Evolutionary conservation across 1,140 invertebrate genomes (phyloP).

Genomic region (Polyergus mexicanus): DNA sequence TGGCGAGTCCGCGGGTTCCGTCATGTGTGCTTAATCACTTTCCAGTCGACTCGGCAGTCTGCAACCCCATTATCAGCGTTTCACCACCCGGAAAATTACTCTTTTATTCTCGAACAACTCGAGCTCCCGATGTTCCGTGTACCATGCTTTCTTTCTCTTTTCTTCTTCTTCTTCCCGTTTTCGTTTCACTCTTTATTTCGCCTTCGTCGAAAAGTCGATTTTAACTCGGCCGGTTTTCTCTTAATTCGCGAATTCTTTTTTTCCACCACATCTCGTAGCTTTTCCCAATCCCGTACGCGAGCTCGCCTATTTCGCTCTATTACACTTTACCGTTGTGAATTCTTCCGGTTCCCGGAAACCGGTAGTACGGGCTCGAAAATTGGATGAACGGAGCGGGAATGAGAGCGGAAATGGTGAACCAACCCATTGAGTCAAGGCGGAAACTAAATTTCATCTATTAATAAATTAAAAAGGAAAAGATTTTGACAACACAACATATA

Average conservation of each 20-base stretch:
- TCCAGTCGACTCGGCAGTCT: conserved; percentile 86
- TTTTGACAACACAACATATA: neutral
- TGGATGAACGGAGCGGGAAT: neutral
- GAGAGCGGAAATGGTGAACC: neutral
- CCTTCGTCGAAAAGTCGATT: conserved; percentile 31
- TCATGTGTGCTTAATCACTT: conserved; percentile 87
- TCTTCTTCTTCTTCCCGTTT: conserved; percentile 20
- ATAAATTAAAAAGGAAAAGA: neutral
- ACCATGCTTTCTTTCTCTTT: conserved; percentile 53
- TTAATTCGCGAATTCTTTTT: conserved; percentile 58
- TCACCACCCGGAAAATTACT: conserved; percentile 87
- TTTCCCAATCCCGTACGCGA: conserved; percentile 2
- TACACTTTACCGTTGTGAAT: conserved; percentile 75
- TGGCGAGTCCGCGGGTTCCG: conserved; percentile 83
- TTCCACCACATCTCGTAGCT: conserved; percentile 49
- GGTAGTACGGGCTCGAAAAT: conserved; percentile 16
- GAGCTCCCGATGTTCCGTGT: conserved; percentile 78
- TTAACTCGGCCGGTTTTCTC: conserved; percentile 37
- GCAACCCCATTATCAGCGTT: conserved; percentile 86
- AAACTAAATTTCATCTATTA: conserved; percentile 10
- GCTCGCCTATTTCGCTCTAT: conserved; percentile 74
- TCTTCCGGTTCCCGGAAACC: conserved; percentile 41
- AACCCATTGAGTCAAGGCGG: neutral
- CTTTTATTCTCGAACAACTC: conserved; percentile 85
- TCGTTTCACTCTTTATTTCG: conserved; percentile 18